Evolutionary conservation across 2,888 invertebrate genomes (phyloP).

Genomic region (Diaprepes abbreviatus): DNA sequence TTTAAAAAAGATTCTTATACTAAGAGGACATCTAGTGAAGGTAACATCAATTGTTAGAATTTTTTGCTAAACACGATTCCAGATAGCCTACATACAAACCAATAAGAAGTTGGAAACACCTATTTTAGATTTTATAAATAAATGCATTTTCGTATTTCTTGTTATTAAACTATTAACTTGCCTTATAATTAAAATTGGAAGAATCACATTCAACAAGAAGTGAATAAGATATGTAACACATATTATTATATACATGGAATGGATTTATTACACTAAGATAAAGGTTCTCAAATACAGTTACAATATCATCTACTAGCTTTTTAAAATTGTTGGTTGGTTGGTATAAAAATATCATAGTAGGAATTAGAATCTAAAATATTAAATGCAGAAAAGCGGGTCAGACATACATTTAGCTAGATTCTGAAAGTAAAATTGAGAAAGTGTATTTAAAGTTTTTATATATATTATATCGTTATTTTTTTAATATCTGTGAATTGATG

Average conservation of each 20-base stretch:
- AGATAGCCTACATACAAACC: too few species aligned
- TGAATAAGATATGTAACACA: conserved; percentile 11
- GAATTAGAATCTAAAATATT: too few species aligned
- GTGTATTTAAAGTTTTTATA: too few species aligned
- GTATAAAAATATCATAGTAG: conserved; percentile 13
- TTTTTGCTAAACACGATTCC: too few species aligned
- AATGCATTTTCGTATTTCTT: not conserved
- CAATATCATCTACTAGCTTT: conserved; percentile 3
- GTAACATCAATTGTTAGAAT: too few species aligned
- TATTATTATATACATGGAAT: conserved; percentile 24
- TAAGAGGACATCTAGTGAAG: too few species aligned
- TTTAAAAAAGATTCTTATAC: too few species aligned
- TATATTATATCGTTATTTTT: too few species aligned
- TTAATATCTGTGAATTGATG: too few species aligned
- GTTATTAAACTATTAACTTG: not conserved
- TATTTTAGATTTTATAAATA: conserved; percentile 8
- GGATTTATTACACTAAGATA: conserved; percentile 13
- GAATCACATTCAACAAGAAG: conserved; percentile 21
- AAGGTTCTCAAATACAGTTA: not conserved
- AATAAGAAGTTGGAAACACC: not conserved
- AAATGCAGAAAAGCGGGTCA: too few species aligned
- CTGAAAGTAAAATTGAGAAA: too few species aligned
- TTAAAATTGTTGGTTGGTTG: not conserved
- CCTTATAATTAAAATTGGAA: conserved; percentile 10
- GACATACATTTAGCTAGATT: not conserved